Evolutionary conservation across 2,797 vertebrate genomes (phyloP), one percentile per base, ranked within the genome.

Genomic region (Halcyon smyrnensis): DNA sequence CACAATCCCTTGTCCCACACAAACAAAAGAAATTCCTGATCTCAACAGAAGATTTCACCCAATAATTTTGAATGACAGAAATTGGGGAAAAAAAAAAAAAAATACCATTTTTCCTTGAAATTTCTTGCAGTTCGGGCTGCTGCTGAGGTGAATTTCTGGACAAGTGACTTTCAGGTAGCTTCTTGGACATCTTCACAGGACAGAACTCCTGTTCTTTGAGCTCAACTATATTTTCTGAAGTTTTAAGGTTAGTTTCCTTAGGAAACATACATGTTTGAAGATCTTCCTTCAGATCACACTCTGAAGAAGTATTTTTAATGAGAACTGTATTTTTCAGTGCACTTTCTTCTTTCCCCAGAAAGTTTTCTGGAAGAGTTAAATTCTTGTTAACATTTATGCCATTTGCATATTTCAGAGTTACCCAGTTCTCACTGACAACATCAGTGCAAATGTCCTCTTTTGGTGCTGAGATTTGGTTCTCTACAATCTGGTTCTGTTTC

Each of bases 221-320:
- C 96, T 99, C 97, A 37, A 90, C 95, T 96, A 98, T 37, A 43
- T 97, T 98, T 90, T 98, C 98, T 89, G 98, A 98, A 98, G 98
- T 98, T 94, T 98, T 98, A 97, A 98, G 94, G 96, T 98, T 98
- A 89, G 98, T 99, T 99, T 99, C 99, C 99, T 99, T 98, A 97
- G 99, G 99, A 99, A 99, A 99, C 99, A 99, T 99, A 99, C 98
- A 98, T 18, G 97, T 97, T 97, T 98, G 98, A 87, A 98, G 94
- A 81, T 95, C 96, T 94, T 98, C 96, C 97, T 98, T 98, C 97
- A 97, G 89, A 87, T 74, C 96, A 92, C 97, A 97, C 56, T 98
- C 95, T 96, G 97, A 97, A 98, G 94, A 93, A 97, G 97, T 96
- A 96, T 92, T 97, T 96, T 95, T 96, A 69, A 93, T 90, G 87